Evolutionary conservation across 2,797 vertebrate genomes (phyloP).

Genomic region (Apogon hyalosoma): DNA sequence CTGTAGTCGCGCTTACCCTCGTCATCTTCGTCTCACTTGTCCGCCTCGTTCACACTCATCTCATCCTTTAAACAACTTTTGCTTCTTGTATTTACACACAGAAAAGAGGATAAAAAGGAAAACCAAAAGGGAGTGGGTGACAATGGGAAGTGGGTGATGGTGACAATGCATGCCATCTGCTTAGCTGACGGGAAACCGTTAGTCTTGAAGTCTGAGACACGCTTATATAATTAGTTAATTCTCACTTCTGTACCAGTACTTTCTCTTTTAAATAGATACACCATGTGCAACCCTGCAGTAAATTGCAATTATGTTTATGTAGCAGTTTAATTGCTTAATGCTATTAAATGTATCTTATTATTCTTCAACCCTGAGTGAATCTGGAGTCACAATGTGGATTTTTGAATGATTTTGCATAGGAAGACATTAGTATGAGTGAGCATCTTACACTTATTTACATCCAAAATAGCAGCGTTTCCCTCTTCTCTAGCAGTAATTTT

Average conservation of each 20-base stretch:
- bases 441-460: background rate
- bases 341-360: no score
- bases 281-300: conserved; percentile 29
- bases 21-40: conserved; percentile 25
- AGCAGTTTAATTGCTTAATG: background rate
- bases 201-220: conserved; percentile 29
- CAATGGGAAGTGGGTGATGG: conserved; percentile 60
- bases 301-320: no score
- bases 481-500: conserved; percentile 8
- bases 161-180: conserved; percentile 68
- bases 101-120: conserved; percentile 46
- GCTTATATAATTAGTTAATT: conserved; percentile 35
- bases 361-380: no score
- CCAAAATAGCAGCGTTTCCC: background rate
- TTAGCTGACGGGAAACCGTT: conserved; percentile 28
- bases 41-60: conserved; percentile 8
- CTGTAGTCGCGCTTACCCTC: conserved; percentile 16
- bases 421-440: no score
- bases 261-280: conserved; percentile 58
- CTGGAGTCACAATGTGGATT: no score
- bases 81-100: background rate
- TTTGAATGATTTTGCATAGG: no score
- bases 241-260: conserved; percentile 36
- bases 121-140: conserved; percentile 32
- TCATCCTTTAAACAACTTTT: conserved; percentile 36